Base-by-base conservation (phyloP, 30 jellyfish, hydroid and myxozoan genomes). In the Chrysaora quinquecirrha region DNA sequence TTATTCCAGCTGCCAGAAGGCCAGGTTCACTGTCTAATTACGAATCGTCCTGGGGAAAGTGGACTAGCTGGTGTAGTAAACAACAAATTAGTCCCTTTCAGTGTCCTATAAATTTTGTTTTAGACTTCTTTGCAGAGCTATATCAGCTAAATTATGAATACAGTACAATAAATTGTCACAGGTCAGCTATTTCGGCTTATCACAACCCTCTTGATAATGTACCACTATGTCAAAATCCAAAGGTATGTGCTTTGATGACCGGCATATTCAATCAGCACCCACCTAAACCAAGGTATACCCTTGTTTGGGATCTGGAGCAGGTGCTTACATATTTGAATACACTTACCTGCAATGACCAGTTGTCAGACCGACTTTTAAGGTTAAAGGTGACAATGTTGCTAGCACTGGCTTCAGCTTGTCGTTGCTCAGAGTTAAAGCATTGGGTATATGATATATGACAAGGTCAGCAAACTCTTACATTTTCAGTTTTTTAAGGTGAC, bases 351-450 rank as follows among this genome's bases (percentile, higher is more conserved):
- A 77, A 77, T 56, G 71, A 58, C n/a, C 0, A 3, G 29, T 27
- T 77, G 82, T 62, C 89, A 22, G 18, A 47, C 50, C 16, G 38
- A 68, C 34, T 77, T 32, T 46, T 62, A 48, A 62, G 28, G 43
- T 1, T 77, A 69, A 77, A 77, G 48, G 30, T 77, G 18, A 46
- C 84, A 7, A 43, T 43, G 76, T 30, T 71, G 33, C 16, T 1
- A 21, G 38, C 48, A 12, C 69, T 77, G 68, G 71, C 89, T 77
- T 77, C 89, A 61, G 82, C 84, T 1, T 74, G 89, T 32, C 81
- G 89, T 25, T 77, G 83, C 58, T 62, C 75, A 27, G 89, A 77
- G 71, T 48, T 77, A 32, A 56, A 62, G 29, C 24, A 48, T 61
- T 77, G 33, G 89, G 3, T 47, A 77, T 77, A 68, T 35, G 89